phyloP scores from a whole-genome alignment of 2,113 vertebrate genomes.

The Chamaetylas fuelleborni region DNA sequence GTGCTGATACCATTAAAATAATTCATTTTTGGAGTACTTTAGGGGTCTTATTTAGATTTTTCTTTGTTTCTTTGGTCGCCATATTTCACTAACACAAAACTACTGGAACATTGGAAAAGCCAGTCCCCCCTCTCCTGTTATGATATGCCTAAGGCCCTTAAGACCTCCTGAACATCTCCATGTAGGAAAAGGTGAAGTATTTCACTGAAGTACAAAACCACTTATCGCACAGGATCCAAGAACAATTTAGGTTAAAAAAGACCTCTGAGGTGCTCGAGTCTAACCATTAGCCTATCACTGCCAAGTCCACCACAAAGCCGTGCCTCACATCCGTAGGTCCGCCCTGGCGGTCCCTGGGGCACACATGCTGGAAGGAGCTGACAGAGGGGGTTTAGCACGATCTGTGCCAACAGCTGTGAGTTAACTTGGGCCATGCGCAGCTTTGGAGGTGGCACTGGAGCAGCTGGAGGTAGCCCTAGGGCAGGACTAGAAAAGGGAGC shows the following conservation, averaged over 20 bases:
- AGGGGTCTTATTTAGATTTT: not conserved
- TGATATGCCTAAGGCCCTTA: not conserved
- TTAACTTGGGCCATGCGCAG: not conserved
- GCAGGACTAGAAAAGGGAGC: not conserved
- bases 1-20: not conserved
- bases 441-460: not conserved
- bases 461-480: not conserved
- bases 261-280: rapidly evolving
- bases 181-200: not conserved
- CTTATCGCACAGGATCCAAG: not conserved
- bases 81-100: not conserved
- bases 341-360: not conserved
- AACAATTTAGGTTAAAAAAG: not conserved
- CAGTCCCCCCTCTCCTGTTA: not conserved
- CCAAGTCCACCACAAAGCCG: not conserved
- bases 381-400: not conserved
- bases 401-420: not conserved
- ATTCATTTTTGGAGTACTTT: not conserved
- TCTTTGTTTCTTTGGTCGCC: not conserved
- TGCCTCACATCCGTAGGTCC: not conserved
- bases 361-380: rapidly evolving
- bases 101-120: not conserved
- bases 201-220: not conserved
- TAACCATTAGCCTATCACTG: not conserved
- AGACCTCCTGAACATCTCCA: not conserved